Conservation (phyloP, 2,888 invertebrate species). For the Xestia ashworthii region DNA sequence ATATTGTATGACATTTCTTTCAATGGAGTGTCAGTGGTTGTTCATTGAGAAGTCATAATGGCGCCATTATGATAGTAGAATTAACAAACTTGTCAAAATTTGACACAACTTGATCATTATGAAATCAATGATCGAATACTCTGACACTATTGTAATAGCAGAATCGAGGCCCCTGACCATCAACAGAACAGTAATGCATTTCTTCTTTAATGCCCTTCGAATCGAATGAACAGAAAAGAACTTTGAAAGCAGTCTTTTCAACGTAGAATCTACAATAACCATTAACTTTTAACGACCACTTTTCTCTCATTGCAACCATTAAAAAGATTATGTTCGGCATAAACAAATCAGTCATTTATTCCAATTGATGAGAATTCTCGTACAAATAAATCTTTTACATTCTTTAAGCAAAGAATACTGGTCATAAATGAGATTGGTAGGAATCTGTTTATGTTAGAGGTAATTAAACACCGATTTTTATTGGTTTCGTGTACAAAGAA, state of each 20-base stretch:
- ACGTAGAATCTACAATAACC: constrained; percentile 6
- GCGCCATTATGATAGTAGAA: no score
- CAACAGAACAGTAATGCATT: neutral
- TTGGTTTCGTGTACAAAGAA: neutral
- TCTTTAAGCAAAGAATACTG: constrained; percentile 15
- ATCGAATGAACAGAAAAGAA: constrained; percentile 15
- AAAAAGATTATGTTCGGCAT: constrained; percentile 55
- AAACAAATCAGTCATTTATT: constrained; percentile 53
- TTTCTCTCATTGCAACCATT: constrained; percentile 51
- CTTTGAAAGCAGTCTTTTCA: constrained; percentile 5
- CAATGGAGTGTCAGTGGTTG: no score
- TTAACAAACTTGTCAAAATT: no score
- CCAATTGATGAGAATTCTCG: constrained; percentile 46
- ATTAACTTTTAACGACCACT: constrained; percentile 49
- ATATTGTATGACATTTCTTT: no score
- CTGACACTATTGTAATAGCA: no score
- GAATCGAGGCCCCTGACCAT: no score
- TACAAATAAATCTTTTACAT: constrained; percentile 52
- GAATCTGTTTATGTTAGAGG: constrained; percentile 42
- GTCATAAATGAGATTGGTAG: constrained; percentile 35
- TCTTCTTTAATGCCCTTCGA: neutral
- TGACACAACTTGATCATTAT: no score
- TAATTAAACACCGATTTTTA: constrained; percentile 40
- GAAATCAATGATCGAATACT: no score
- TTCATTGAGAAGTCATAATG: no score